These are phyloP conservation scores for Calonectris borealis DNA, from an alignment of 2,113 vertebrate genomes.

Conservation along the genomic window DNA sequence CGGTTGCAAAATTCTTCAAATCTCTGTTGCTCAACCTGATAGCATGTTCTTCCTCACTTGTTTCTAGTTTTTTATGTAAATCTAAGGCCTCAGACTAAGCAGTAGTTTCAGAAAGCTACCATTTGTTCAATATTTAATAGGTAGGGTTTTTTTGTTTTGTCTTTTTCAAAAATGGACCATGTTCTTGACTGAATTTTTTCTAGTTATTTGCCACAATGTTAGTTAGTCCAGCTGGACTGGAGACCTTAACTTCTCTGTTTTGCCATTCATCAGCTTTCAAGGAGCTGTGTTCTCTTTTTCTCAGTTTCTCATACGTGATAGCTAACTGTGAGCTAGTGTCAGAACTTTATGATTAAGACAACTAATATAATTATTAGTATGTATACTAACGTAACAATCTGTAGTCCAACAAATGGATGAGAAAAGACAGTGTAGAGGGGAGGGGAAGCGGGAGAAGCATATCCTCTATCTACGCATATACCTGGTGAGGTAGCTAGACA, in stretches of 20 bases:
- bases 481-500: not conserved
- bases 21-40: not conserved
- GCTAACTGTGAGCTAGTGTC: not conserved
- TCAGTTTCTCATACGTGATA: not conserved
- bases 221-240: not conserved
- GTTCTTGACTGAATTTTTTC: not conserved
- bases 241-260: not conserved
- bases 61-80: not conserved
- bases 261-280: not conserved
- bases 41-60: not conserved
- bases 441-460: not conserved
- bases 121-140: not conserved
- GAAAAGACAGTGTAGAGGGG: not conserved
- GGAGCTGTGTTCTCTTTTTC: not conserved
- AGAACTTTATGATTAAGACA: not conserved
- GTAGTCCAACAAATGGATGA: not conserved
- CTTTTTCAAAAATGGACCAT: not conserved
- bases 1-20: not conserved
- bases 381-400: not conserved
- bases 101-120: not conserved
- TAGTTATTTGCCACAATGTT: not conserved
- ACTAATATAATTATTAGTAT: not conserved
- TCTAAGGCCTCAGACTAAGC: not conserved
- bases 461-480: not conserved
- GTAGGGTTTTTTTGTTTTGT: rapidly evolving